Conservation (phyloP, 1,140 invertebrate species). For the Tetramorium alpestre region DNA sequence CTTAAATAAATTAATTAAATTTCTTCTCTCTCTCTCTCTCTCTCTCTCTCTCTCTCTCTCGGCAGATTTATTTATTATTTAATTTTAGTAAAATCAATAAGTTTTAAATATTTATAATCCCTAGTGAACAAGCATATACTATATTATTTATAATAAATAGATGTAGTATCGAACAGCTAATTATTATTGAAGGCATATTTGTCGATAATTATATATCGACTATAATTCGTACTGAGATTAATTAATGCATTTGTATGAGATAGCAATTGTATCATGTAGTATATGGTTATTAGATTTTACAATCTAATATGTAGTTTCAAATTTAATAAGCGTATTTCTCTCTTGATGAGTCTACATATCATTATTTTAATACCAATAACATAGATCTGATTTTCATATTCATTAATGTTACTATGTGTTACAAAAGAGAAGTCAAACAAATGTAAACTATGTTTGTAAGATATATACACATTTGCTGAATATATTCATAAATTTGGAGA, state of each 20-base stretch:
- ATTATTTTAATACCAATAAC: slow-evolving; percentile 19
- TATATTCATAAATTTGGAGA: too few species aligned
- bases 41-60: too few species aligned
- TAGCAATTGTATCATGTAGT: slow-evolving; percentile 29
- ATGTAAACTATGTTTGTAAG: neutral
- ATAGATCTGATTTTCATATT: neutral
- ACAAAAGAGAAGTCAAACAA: neutral
- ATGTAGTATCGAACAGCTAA: slow-evolving; percentile 56
- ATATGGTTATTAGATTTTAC: slow-evolving; percentile 26
- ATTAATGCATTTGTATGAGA: slow-evolving; percentile 36
- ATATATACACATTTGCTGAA: neutral
- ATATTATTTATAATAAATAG: slow-evolving; percentile 60
- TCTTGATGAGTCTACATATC: neutral
- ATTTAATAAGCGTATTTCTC: slow-evolving; percentile 8
- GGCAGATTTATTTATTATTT: neutral
- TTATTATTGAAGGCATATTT: slow-evolving; percentile 58
- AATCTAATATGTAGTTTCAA: slow-evolving; percentile 25
- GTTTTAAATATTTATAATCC: slow-evolving; percentile 58
- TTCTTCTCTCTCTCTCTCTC: neutral
- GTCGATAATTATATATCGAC: slow-evolving; percentile 61
- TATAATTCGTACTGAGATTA: slow-evolving; percentile 48
- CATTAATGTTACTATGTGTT: neutral
- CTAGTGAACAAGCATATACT: slow-evolving; percentile 1
- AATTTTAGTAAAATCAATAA: slow-evolving; percentile 57
- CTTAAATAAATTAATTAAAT: neutral